Percentiles rank a stretch among this genome's conserved stretches.
These are phyloP conservation scores for Portunus trituberculatus DNA, from an alignment of 1,140 invertebrate species.

Conservation along the genomic window DNA sequence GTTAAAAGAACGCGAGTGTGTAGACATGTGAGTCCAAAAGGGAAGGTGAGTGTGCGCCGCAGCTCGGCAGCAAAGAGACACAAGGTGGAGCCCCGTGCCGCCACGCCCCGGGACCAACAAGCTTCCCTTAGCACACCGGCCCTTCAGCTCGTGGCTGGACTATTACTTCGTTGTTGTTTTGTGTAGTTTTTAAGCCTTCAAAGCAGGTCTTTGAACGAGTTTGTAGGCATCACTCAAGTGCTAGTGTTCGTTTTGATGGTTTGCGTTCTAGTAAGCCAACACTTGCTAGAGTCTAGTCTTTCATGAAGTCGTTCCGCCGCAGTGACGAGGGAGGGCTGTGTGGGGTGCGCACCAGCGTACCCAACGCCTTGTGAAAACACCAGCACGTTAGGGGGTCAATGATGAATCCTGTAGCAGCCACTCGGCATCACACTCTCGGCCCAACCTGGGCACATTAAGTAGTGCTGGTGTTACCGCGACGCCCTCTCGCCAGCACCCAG, in stretches of 20 bases:
- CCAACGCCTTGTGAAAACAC: background rate
- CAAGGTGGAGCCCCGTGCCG: background rate
- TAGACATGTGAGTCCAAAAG: background rate
- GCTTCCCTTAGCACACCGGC: background rate
- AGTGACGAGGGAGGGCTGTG: background rate
- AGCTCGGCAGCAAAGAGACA: background rate
- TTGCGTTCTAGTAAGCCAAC: conserved; percentile 65
- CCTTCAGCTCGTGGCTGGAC: conserved; percentile 6
- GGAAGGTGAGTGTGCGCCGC: background rate
- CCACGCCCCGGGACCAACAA: conserved; percentile 48
- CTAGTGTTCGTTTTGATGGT: background rate
- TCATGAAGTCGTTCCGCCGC: conserved; percentile 9
- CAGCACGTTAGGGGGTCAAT: background rate
- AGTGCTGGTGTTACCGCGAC: background rate
- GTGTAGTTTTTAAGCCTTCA: conserved; percentile 25
- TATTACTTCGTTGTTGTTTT: conserved; percentile 5
- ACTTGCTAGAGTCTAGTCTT: conserved; percentile 44
- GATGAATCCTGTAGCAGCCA: background rate
- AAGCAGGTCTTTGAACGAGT: conserved; percentile 67
- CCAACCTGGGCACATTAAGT: background rate
- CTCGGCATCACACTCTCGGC: background rate
- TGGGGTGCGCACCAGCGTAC: background rate
- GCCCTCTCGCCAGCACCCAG: background rate
- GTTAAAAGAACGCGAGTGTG: background rate
- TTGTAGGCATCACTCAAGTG: background rate